A percentile compares a stretch with the other conserved stretches of the same genome.
phyloP scores from a whole-genome alignment of 2,797 vertebrate species.

The Sparus aurata region DNA sequence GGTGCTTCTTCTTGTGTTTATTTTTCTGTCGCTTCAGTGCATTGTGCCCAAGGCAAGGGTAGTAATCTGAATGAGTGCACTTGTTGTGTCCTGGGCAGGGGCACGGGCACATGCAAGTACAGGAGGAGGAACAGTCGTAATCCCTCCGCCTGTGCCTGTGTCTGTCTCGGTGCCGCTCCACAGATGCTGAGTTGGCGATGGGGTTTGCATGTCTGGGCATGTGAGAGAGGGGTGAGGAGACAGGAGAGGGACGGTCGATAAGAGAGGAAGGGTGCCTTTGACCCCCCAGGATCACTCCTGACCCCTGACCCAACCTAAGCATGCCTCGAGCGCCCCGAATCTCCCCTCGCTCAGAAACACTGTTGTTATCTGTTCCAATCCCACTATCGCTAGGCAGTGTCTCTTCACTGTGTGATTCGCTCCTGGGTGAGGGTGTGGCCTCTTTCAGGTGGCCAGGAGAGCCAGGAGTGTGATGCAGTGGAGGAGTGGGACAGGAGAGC shows the following conservation, averaged over 20 bases:
- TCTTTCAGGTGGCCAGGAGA: constrained; percentile 94
- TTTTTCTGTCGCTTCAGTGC: constrained; percentile 94
- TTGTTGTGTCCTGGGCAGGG: constrained; percentile 78
- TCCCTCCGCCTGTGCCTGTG: constrained; percentile 93
- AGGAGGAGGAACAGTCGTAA: constrained; percentile 86
- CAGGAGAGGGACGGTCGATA: constrained; percentile 86
- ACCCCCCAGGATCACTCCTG: constrained; percentile 70
- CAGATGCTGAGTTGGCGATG: constrained; percentile 56
- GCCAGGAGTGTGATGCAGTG: constrained; percentile 83
- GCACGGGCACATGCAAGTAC: constrained; percentile 73
- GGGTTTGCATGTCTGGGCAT: constrained; percentile 76
- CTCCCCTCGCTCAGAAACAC: constrained; percentile 92
- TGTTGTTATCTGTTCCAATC: constrained; percentile 95
- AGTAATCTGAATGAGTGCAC: constrained; percentile 74
- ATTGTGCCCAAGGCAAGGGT: constrained; percentile 87
- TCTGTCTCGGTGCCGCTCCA: constrained; percentile 89
- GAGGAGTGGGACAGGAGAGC: constrained; percentile 75
- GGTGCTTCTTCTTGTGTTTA: constrained; percentile 97
- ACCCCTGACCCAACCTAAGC: constrained; percentile 71
- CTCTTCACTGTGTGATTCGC: constrained; percentile 95
- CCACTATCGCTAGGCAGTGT: constrained; percentile 94
- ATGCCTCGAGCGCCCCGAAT: constrained; percentile 79
- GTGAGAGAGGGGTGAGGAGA: constrained; percentile 72
- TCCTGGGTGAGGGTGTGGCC: constrained; percentile 92
- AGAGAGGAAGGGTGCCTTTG: constrained; percentile 81